These are phyloP conservation scores for Mya arenaria DNA, from an alignment of 1,140 invertebrate species.

Conservation along the genomic window DNA sequence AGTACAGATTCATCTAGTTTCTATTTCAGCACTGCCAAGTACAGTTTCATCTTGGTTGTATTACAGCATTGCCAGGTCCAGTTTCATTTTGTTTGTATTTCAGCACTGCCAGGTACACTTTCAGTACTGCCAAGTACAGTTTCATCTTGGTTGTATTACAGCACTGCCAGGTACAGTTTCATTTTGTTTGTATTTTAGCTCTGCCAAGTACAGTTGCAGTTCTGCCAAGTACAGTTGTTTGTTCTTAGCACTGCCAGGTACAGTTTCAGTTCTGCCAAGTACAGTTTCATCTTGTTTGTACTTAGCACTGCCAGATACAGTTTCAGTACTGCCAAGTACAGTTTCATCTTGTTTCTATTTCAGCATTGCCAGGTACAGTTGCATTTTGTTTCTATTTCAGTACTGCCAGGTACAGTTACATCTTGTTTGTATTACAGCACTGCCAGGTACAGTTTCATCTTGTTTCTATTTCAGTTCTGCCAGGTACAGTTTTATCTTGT, in stretches of 20 bases:
- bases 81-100: too few relatives aligned
- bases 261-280: constrained; percentile 92
- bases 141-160: constrained; percentile 96
- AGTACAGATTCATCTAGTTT: constrained; percentile 97
- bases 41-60: too few relatives aligned
- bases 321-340: too few relatives aligned
- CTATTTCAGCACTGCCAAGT: too few relatives aligned
- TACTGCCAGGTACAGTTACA: neutral
- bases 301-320: too few relatives aligned
- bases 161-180: constrained; percentile 98
- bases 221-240: too few relatives aligned
- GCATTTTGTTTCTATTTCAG: too few relatives aligned
- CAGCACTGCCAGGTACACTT: constrained; percentile 93
- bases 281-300: constrained; percentile 96
- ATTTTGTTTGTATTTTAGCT: constrained; percentile 98
- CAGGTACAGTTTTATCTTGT: constrained; percentile 99
- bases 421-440: constrained; percentile 83
- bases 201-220: constrained; percentile 97
- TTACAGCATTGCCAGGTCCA: too few relatives aligned
- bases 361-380: constrained; percentile 97
- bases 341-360: constrained; percentile 61
- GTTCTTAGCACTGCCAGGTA: too few relatives aligned
- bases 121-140: too few relatives aligned
- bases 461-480: constrained; percentile 97
- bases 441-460: constrained; percentile 97